A percentile compares a stretch with the other conserved stretches of the same genome.
Conservation (phyloP, 2,113 vertebrate species). For the Anser brachyrhynchus region DNA sequence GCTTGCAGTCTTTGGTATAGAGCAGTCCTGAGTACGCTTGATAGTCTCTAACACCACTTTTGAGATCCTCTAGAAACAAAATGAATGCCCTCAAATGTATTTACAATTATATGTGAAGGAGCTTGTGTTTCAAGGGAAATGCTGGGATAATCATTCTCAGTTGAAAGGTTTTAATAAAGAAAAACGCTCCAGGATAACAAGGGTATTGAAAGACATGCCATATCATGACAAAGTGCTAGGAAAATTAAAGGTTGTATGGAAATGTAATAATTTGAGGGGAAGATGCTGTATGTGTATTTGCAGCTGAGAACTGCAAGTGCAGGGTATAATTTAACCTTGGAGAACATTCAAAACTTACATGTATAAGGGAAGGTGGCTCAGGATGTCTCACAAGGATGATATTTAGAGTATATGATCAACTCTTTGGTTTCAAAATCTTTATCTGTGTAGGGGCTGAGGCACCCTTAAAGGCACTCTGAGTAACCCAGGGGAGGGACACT, state of each 20-base stretch:
- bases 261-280: not conserved
- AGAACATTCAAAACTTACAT: not conserved
- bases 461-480: not conserved
- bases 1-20: not conserved
- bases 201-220: not conserved
- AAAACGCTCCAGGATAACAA: not conserved
- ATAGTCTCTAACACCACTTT: not conserved
- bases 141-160: not conserved
- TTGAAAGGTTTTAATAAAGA: not conserved
- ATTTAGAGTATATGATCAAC: not conserved
- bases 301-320: not conserved
- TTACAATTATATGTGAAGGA: not conserved
- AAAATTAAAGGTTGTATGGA: not conserved
- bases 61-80: not conserved
- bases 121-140: not conserved
- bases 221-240: not conserved
- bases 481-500: not conserved
- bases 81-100: not conserved
- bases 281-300: not conserved
- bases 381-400: not conserved
- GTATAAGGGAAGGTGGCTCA: not conserved
- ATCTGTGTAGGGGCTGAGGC: not conserved
- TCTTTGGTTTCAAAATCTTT: not conserved
- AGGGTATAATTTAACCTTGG: not conserved
- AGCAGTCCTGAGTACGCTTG: not conserved